Percentiles rank a stretch among this genome's conserved stretches.
phyloP scores from a whole-genome alignment of 1,140 invertebrate species.

The Lepeophtheirus salmonis region DNA sequence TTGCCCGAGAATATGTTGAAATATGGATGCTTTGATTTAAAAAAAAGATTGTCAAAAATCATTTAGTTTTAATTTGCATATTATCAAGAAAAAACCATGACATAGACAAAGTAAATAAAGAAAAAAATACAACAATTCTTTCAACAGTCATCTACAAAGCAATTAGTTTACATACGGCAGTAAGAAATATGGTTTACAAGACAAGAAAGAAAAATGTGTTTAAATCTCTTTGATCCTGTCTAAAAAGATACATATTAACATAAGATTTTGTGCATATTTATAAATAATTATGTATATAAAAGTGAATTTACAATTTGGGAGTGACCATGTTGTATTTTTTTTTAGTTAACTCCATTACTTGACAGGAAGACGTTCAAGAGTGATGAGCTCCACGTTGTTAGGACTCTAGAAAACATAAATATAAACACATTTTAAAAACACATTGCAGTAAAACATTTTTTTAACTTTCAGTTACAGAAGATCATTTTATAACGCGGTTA shows the following conservation, averaged over 20 bases:
- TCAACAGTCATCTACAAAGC: not conserved
- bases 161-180: not conserved
- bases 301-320: not conserved
- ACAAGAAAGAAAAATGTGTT: not conserved
- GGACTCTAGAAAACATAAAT: conserved; percentile 6
- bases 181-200: not conserved
- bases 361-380: conserved; percentile 14
- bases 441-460: no score
- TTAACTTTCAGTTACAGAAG: no score
- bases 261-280: no score
- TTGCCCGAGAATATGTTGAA: no score
- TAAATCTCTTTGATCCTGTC: not conserved
- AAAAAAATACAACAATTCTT: not conserved
- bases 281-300: not conserved
- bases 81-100: not conserved
- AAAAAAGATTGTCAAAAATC: no score
- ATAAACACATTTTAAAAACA: not conserved
- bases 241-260: not conserved
- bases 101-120: not conserved
- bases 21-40: no score
- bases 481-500: not conserved
- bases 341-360: conserved; percentile 14
- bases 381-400: conserved; percentile 17
- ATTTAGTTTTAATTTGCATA: not conserved
- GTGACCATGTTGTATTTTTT: not conserved